These are phyloP conservation scores for Neolamprologus modestus DNA, from an alignment of 2,113 vertebrate species.

Conservation along the genomic window DNA sequence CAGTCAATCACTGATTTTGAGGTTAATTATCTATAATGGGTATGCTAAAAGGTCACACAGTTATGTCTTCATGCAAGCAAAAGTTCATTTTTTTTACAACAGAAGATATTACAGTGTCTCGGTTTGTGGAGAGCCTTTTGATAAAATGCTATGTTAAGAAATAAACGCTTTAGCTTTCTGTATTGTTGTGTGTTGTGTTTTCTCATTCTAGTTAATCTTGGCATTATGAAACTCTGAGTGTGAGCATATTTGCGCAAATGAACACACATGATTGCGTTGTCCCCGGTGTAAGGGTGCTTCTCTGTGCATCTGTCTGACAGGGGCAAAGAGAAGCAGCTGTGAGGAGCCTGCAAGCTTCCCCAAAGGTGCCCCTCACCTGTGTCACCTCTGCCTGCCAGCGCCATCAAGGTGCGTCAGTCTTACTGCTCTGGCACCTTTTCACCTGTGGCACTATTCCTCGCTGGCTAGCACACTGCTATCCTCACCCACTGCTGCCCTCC, in stretches of 20 bases:
- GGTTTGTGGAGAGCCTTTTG: not conserved
- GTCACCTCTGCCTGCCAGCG: slow-evolving; percentile 62
- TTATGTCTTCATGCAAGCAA: not conserved
- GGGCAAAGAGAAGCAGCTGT: slow-evolving; percentile 43
- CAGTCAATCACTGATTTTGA: not conserved
- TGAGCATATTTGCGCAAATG: slow-evolving; percentile 18
- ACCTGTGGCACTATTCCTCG: slow-evolving; percentile 57
- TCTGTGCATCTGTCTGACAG: slow-evolving; percentile 41
- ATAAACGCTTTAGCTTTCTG: not conserved
- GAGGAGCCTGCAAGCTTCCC: slow-evolving; percentile 46
- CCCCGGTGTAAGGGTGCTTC: not conserved
- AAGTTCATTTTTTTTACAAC: not conserved
- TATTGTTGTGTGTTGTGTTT: not conserved
- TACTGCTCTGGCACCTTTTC: slow-evolving; percentile 53
- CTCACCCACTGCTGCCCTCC: not conserved
- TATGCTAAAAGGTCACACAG: not conserved
- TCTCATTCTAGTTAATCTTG: not conserved
- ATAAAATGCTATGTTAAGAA: not conserved
- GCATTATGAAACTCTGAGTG: not conserved
- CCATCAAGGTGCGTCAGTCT: slow-evolving; percentile 59
- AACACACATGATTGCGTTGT: slow-evolving; percentile 23
- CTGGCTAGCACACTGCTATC: not conserved
- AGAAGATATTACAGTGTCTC: not conserved
- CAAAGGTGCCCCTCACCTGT: slow-evolving; percentile 56
- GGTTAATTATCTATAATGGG: not conserved